Percentiles rank a stretch among this genome's conserved stretches.
Evolutionary conservation across 2,113 vertebrate species (phyloP).

Genomic region (Oostethus manadensis): DNA sequence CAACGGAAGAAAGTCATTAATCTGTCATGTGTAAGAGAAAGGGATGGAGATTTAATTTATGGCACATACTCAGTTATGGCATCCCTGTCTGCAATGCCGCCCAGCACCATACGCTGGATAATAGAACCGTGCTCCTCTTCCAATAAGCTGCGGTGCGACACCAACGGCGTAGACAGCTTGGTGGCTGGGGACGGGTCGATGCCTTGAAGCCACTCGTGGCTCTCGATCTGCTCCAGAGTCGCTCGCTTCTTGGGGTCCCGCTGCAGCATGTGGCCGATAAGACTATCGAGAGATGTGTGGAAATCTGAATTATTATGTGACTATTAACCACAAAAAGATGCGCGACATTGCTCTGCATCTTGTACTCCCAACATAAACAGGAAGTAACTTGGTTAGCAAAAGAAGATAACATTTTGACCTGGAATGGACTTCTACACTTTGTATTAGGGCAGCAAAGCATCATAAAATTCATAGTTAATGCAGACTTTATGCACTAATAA

Average conservation of each 20-base stretch:
- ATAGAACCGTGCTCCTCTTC: slow-evolving; percentile 97
- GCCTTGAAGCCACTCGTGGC: slow-evolving; percentile 90
- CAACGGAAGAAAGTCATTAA: neutral
- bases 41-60: slow-evolving; percentile 27
- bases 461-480: too few relatives aligned
- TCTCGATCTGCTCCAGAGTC: slow-evolving; percentile 88
- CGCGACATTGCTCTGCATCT: neutral
- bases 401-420: too few relatives aligned
- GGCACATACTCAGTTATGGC: slow-evolving; percentile 86
- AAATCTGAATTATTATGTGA: neutral
- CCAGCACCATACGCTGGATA: slow-evolving; percentile 96
- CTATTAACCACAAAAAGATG: neutral
- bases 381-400: too few relatives aligned
- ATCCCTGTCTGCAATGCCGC: slow-evolving; percentile 89
- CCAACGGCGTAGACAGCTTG: slow-evolving; percentile 91
- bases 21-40: slow-evolving; percentile 14
- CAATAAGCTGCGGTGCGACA: slow-evolving; percentile 92
- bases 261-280: slow-evolving; percentile 95
- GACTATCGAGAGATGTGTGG: slow-evolving; percentile 62
- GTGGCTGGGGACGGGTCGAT: slow-evolving; percentile 97
- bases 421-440: too few relatives aligned
- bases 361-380: too few relatives aligned
- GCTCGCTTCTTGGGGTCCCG: slow-evolving; percentile 92
- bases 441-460: too few relatives aligned
- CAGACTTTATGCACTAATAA: too few relatives aligned